These are phyloP conservation scores for Ctenosaura bakeri DNA, from an alignment of 2,797 vertebrate species.

Conservation along the genomic window DNA sequence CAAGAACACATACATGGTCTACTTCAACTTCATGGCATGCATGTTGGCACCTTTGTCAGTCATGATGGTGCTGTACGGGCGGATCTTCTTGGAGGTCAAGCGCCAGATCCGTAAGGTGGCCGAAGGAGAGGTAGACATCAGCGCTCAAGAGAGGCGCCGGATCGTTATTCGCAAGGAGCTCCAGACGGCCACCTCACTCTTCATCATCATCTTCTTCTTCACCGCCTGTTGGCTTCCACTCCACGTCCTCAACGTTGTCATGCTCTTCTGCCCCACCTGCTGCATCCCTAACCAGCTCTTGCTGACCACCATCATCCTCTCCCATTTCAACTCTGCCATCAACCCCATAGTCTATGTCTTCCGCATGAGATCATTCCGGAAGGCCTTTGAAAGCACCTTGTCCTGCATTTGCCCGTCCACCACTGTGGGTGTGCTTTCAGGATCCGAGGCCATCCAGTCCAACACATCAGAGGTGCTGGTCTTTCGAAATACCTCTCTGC, in stretches of 20 bases:
- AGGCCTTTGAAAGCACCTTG: slow-evolving; percentile 40
- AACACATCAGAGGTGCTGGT: neutral
- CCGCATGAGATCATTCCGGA: slow-evolving; percentile 60
- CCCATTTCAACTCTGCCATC: slow-evolving; percentile 64
- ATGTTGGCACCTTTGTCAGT: slow-evolving; percentile 38
- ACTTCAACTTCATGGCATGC: slow-evolving; percentile 63
- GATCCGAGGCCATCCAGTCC: neutral
- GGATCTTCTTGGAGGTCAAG: slow-evolving; percentile 62
- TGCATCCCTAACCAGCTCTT: slow-evolving; percentile 2
- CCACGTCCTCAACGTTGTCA: slow-evolving; percentile 50
- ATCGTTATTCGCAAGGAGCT: slow-evolving; percentile 52
- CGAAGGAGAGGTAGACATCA: slow-evolving; percentile 56
- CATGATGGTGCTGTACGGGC: slow-evolving; percentile 64
- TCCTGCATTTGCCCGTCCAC: slow-evolving; percentile 21
- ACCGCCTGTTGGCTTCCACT: slow-evolving; percentile 62
- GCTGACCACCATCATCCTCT: slow-evolving; percentile 54
- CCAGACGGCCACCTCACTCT: slow-evolving; percentile 58
- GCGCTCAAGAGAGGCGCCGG: slow-evolving; percentile 16
- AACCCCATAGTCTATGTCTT: slow-evolving; percentile 69
- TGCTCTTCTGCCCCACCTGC: slow-evolving; percentile 51
- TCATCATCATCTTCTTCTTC: slow-evolving; percentile 66
- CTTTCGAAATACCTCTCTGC: slow-evolving; percentile 30
- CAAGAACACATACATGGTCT: slow-evolving; percentile 59
- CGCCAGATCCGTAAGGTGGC: slow-evolving; percentile 63
- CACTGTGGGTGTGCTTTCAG: neutral